These are phyloP conservation scores for Haliclona indistincta DNA, from an alignment of 37 sponge, comb jelly and placozoan species.

Conservation along the genomic window DNA sequence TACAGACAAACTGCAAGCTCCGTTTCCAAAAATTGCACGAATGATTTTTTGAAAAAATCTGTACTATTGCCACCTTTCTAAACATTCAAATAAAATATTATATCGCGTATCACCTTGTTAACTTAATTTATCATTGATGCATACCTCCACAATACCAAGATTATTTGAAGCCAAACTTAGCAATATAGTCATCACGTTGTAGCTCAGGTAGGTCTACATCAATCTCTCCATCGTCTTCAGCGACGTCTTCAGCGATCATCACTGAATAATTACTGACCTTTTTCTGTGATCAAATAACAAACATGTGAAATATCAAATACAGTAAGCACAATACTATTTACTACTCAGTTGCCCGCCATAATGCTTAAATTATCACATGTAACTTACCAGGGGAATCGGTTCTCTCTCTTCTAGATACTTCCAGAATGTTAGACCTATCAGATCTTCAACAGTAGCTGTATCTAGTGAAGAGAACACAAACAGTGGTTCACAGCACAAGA, in stretches of 20 bases:
- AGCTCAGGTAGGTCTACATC: constrained; percentile 76
- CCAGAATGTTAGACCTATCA: constrained; percentile 79
- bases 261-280: constrained; percentile 52
- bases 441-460: constrained; percentile 68
- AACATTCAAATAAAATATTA: too few relatives aligned
- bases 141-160: constrained; percentile 78
- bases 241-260: constrained; percentile 86
- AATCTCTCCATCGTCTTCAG: constrained; percentile 81
- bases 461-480: constrained; percentile 39
- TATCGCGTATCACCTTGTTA: too few relatives aligned
- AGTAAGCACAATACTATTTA: too few relatives aligned
- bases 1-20: too few relatives aligned
- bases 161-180: constrained; percentile 73
- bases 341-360: too few relatives aligned
- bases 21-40: too few relatives aligned
- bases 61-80: too few relatives aligned
- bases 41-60: too few relatives aligned
- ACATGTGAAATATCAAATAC: background rate
- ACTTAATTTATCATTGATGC: too few relatives aligned
- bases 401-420: constrained; percentile 65
- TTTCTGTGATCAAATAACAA: constrained; percentile 21
- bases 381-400: constrained; percentile 50
- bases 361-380: too few relatives aligned
- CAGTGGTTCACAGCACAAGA: background rate
- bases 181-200: constrained; percentile 66